These are phyloP conservation scores for Eudyptes chrysolophus DNA, from an alignment of 2,113 vertebrate genomes.

Conservation along the genomic window DNA sequence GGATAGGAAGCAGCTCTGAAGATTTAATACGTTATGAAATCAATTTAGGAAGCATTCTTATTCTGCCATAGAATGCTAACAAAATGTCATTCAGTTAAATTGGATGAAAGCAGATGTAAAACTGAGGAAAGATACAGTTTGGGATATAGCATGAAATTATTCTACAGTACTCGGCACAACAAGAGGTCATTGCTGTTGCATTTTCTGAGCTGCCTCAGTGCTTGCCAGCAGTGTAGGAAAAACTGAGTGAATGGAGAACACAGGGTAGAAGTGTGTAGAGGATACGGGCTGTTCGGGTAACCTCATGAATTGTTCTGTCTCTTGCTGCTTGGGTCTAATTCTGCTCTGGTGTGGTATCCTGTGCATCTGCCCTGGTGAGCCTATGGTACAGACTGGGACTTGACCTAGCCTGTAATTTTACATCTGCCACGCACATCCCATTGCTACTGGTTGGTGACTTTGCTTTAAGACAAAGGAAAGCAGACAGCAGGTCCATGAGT, in stretches of 20 bases:
- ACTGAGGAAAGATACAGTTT: neutral
- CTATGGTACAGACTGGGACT: neutral
- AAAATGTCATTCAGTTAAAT: neutral
- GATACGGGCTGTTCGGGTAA: neutral
- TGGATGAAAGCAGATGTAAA: neutral
- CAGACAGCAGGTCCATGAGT: neutral
- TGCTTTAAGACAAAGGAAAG: neutral
- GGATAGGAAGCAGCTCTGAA: neutral
- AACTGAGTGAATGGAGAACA: neutral
- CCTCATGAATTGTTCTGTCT: neutral
- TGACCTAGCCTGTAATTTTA: neutral
- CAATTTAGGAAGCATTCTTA: neutral
- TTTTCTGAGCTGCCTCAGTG: neutral
- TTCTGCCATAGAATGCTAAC: neutral
- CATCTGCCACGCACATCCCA: neutral
- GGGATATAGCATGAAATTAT: neutral
- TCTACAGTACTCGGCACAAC: neutral
- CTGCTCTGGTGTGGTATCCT: neutral
- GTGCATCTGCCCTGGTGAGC: neutral
- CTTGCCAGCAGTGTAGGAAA: neutral
- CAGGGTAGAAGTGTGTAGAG: neutral
- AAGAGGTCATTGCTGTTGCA: neutral
- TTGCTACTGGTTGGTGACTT: neutral
- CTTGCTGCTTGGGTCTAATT: neutral
- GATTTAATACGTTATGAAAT: neutral